Conservation (phyloP, 2,113 vertebrate species). For the Zeus faber region DNA sequence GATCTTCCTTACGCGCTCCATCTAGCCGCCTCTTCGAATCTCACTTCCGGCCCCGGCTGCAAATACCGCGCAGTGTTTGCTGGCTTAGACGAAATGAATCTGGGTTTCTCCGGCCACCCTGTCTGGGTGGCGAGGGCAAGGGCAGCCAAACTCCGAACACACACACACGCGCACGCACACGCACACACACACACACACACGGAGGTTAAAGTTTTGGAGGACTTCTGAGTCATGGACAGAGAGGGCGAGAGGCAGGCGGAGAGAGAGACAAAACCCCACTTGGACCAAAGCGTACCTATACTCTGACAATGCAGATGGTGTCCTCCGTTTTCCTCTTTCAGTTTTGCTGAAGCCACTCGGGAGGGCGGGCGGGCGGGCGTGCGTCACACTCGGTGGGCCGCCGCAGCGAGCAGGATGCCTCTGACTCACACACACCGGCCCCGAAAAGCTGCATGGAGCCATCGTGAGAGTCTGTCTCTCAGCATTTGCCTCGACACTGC, state of each 20-base stretch:
- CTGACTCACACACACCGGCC: constrained; percentile 58
- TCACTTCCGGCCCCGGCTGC: not conserved
- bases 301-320: too few relatives aligned
- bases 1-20: not conserved
- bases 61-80: not conserved
- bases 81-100: constrained; percentile 23
- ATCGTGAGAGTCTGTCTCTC: constrained; percentile 25
- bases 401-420: constrained; percentile 53
- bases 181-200: too few relatives aligned
- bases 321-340: too few relatives aligned
- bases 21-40: not conserved
- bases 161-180: too few relatives aligned
- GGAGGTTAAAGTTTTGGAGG: constrained; percentile 52
- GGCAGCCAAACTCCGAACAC: constrained; percentile 33
- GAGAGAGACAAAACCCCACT: not conserved
- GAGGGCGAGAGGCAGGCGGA: constrained; percentile 11
- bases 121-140: constrained; percentile 29
- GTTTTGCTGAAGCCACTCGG: too few relatives aligned
- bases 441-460: constrained; percentile 43
- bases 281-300: too few relatives aligned
- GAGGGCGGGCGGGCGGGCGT: not conserved
- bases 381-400: too few relatives aligned
- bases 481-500: constrained; percentile 3
- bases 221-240: constrained; percentile 64
- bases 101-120: constrained; percentile 30